Conservation (phyloP, 2,797 vertebrate species). For the Gymnocypris eckloni region DNA sequence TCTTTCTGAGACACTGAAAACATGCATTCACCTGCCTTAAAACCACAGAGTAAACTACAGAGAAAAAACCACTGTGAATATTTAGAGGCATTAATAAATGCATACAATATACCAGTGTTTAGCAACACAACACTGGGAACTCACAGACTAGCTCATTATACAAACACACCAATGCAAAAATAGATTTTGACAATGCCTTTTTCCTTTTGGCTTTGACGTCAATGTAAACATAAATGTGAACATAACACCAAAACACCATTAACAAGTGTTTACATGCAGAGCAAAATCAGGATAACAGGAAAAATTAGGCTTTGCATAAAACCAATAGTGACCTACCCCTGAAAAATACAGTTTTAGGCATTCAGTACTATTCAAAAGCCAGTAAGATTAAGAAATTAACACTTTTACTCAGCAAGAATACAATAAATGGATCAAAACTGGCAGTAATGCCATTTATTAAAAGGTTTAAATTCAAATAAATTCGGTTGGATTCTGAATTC, state of each 20-base stretch:
- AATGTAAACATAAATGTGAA: not conserved
- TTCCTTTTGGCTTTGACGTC: not conserved
- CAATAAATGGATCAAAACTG: not conserved
- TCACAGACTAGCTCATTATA: not conserved
- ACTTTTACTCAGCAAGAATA: not conserved
- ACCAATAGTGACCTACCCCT: not conserved
- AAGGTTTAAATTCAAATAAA: not conserved
- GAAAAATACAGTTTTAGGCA: not conserved
- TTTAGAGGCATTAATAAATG: not conserved
- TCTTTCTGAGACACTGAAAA: not conserved
- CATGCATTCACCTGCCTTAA: not conserved
- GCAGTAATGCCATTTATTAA: not conserved
- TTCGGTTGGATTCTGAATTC: not conserved
- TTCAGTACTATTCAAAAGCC: not conserved
- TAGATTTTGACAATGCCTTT: not conserved
- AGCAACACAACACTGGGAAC: not conserved
- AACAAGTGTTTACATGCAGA: not conserved
- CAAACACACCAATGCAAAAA: not conserved
- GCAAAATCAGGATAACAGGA: not conserved
- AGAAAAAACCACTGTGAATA: no score
- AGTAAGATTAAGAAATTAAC: not conserved
- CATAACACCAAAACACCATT: not conserved
- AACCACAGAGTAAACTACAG: not conserved
- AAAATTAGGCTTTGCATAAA: not conserved
- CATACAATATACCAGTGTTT: not conserved